A percentile compares a stretch with the other conserved stretches of the same genome.
Evolutionary conservation across 2,113 vertebrate species (phyloP).

Genomic region (Lycaon pictus): DNA sequence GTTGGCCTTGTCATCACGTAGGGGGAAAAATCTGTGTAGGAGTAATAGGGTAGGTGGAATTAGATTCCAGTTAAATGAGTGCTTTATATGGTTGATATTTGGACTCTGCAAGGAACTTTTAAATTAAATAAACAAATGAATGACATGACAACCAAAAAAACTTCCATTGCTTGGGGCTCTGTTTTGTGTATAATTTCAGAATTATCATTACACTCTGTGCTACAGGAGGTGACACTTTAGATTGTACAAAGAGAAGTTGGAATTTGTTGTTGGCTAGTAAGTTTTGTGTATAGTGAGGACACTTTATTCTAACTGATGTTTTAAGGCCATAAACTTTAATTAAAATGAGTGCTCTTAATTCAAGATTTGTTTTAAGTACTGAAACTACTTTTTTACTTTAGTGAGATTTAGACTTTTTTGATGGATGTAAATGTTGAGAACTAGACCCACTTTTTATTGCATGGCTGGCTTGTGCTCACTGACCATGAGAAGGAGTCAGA

Average conservation of each 20-base stretch:
- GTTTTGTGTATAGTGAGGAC: not conserved
- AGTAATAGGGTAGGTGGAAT: not conserved
- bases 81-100: constrained; percentile 44
- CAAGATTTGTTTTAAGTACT: constrained; percentile 21
- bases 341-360: not conserved
- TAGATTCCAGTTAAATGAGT: constrained; percentile 38
- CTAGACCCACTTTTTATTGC: not conserved
- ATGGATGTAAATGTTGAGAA: not conserved
- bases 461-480: not conserved
- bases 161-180: not conserved
- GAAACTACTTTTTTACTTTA: not conserved
- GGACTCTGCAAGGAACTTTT: not conserved
- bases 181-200: constrained; percentile 39
- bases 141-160: not conserved
- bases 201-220: not conserved
- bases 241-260: not conserved
- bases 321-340: not conserved
- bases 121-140: not conserved
- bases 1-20: not conserved
- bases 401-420: constrained; percentile 6
- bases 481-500: not conserved
- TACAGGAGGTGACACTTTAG: not conserved
- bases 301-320: not conserved
- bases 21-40: not conserved
- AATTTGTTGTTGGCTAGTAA: not conserved